These are phyloP conservation scores for Sula dactylatra DNA, from an alignment of 2,113 vertebrate genomes.

Conservation along the genomic window DNA sequence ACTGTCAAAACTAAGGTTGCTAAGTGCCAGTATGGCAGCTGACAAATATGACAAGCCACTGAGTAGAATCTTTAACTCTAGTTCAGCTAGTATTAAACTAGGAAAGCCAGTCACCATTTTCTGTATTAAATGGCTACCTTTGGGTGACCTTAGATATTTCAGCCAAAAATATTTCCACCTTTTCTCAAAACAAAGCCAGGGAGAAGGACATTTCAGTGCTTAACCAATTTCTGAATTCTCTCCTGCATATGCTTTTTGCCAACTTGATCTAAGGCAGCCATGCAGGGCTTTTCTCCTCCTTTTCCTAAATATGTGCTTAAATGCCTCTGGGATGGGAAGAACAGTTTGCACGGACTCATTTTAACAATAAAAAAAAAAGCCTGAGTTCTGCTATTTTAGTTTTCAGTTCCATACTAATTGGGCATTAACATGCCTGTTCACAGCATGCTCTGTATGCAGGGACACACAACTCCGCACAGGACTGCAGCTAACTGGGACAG, in stretches of 20 bases:
- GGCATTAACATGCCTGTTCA: not conserved
- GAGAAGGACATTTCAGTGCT: not conserved
- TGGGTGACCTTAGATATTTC: not conserved
- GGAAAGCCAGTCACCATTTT: not conserved
- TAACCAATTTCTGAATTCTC: not conserved
- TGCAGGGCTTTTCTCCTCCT: not conserved
- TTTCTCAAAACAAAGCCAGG: not conserved
- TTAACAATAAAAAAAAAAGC: not conserved
- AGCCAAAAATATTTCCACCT: not conserved
- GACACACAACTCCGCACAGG: not conserved
- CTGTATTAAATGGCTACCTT: not conserved
- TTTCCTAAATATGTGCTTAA: not conserved
- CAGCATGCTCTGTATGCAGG: not conserved
- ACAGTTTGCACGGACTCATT: not conserved
- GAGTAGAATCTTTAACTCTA: not conserved
- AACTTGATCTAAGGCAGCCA: not conserved
- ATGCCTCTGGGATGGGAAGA: not conserved
- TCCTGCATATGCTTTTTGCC: not conserved
- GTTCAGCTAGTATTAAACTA: not conserved
- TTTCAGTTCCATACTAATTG: not conserved
- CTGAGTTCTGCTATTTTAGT: not conserved
- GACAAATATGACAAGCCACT: not conserved
- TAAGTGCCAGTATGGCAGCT: not conserved
- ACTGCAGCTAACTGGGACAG: not conserved
- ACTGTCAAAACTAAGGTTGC: not conserved